phyloP scores from a whole-genome alignment of 2,888 invertebrate genomes.

The Xanthorhoe spadicearia region DNA sequence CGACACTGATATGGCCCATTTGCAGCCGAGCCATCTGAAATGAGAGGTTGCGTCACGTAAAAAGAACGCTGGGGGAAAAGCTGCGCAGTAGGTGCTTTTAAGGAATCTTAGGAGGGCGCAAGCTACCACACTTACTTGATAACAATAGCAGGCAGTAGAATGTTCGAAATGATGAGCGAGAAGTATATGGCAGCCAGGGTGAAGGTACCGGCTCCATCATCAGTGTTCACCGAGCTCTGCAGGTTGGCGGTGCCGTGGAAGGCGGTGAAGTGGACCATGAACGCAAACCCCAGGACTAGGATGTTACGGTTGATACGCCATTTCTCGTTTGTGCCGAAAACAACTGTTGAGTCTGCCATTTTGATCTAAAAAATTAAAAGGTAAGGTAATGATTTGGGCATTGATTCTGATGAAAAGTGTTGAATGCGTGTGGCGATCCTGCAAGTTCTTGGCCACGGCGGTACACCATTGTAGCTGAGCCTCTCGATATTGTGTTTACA shows the following conservation, averaged over 20 bases:
- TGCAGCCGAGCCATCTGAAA: slow-evolving; percentile 93
- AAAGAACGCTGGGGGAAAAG: too few relatives aligned
- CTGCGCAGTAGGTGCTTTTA: too few relatives aligned
- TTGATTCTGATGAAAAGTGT: too few relatives aligned
- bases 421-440: too few relatives aligned
- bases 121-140: slow-evolving; percentile 90
- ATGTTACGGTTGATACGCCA: slow-evolving; percentile 94
- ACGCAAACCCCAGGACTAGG: slow-evolving; percentile 92
- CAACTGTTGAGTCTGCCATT: slow-evolving; percentile 57
- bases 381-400: too few relatives aligned
- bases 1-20: slow-evolving; percentile 93
- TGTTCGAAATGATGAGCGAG: slow-evolving; percentile 94
- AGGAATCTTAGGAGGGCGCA: too few relatives aligned
- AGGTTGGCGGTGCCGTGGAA: slow-evolving; percentile 94
- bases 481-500: too few relatives aligned
- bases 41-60: too few relatives aligned
- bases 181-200: slow-evolving; percentile 94
- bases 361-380: background rate
- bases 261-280: slow-evolving; percentile 96
- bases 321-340: slow-evolving; percentile 86
- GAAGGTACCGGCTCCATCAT: slow-evolving; percentile 92
- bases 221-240: slow-evolving; percentile 93
- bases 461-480: too few relatives aligned
- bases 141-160: slow-evolving; percentile 93
- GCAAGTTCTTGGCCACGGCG: too few relatives aligned